Percentiles rank a stretch among this genome's conserved stretches.
Conservation (phyloP, 2,888 invertebrate genomes). For the Cerastis rubricosa region DNA sequence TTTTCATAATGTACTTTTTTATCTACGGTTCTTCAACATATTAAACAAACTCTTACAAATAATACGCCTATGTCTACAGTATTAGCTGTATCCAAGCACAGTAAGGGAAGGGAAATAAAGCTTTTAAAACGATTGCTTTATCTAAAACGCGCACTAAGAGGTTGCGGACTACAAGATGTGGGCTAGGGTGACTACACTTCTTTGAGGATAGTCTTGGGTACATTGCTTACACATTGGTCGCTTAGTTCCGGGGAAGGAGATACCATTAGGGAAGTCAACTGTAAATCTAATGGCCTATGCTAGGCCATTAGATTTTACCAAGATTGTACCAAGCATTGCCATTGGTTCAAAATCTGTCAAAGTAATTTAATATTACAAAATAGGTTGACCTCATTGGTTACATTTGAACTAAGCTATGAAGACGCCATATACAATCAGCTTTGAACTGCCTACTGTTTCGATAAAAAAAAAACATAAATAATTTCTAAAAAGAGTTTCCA, state of each 20-base stretch:
- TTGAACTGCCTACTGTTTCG: too few species aligned
- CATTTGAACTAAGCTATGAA: too few species aligned
- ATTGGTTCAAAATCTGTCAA: too few species aligned
- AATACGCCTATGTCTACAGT: not conserved
- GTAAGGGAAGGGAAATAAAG: conserved; percentile 31
- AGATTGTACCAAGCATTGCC: too few species aligned
- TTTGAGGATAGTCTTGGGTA: not conserved
- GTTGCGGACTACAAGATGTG: conserved; percentile 43
- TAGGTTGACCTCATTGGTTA: too few species aligned
- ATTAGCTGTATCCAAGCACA: conserved; percentile 4
- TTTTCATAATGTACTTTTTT: not conserved
- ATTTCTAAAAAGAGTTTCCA: not conserved
- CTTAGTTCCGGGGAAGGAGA: not conserved
- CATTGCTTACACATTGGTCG: not conserved
- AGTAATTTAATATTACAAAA: too few species aligned
- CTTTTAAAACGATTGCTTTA: conserved; percentile 54
- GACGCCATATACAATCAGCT: too few species aligned
- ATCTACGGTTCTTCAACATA: not conserved
- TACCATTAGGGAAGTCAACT: too few species aligned
- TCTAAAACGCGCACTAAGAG: conserved; percentile 45
- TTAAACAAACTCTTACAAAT: not conserved
- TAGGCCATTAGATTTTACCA: too few species aligned
- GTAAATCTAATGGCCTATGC: too few species aligned
- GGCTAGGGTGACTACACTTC: conserved; percentile 53
- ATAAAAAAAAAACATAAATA: not conserved